Conservation (phyloP, 2,888 invertebrate species). For the Xestobium rufovillosum region DNA sequence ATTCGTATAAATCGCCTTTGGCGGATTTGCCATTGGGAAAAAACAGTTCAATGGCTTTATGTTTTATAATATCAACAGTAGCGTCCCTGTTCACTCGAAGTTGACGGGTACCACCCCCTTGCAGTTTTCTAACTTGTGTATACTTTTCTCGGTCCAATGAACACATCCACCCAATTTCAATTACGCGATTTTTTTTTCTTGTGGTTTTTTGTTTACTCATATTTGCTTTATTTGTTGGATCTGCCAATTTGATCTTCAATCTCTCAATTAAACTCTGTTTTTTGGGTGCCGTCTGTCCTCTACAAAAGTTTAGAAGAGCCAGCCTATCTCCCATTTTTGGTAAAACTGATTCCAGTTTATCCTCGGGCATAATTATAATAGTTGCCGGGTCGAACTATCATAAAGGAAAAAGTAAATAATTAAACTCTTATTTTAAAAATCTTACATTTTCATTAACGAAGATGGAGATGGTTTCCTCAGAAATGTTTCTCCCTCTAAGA, state of each 20-base stretch:
- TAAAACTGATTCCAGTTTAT: neutral
- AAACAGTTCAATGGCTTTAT: conserved; percentile 14
- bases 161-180: conserved; percentile 11
- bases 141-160: neutral
- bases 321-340: neutral
- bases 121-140: conserved; percentile 7
- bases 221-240: no score
- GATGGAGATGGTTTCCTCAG: no score
- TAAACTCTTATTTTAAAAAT: no score
- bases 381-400: neutral
- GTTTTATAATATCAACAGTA: conserved; percentile 7
- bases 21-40: conserved; percentile 13
- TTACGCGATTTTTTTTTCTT: conserved; percentile 10
- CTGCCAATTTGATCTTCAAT: no score
- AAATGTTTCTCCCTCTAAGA: no score
- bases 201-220: conserved; percentile 8
- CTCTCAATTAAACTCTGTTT: no score
- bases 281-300: conserved; percentile 2
- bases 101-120: conserved; percentile 10
- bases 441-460: no score
- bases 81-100: conserved; percentile 10
- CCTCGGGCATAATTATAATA: neutral
- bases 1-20: conserved; percentile 12
- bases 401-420: no score
- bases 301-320: neutral